phyloP scores from a whole-genome alignment of 2,888 invertebrate species.

The Platycheirus albimanus region DNA sequence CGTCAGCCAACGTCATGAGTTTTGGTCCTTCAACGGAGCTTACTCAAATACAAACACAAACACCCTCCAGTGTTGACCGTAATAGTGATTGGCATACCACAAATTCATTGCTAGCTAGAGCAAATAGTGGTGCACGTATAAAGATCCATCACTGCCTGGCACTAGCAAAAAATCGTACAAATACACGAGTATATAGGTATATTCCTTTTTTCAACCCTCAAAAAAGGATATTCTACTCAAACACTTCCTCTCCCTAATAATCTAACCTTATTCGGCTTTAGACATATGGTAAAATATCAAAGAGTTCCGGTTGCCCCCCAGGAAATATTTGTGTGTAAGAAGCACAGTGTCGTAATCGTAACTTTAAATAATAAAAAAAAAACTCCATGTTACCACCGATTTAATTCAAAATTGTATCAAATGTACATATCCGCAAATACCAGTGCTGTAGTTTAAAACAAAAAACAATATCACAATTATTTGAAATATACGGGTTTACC shows the following conservation, averaged over 20 bases:
- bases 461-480: too few relatives aligned
- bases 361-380: neutral
- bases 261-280: neutral
- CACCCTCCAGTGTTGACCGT: neutral
- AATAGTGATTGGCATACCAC: neutral
- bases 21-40: neutral
- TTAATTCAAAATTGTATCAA: slow-evolving; percentile 20
- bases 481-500: too few relatives aligned
- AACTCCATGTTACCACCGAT: slow-evolving; percentile 17
- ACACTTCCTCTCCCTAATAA: neutral
- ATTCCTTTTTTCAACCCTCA: too few relatives aligned
- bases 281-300: neutral
- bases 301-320: neutral
- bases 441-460: neutral
- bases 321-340: neutral
- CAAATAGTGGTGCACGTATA: neutral
- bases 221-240: neutral
- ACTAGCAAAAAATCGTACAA: neutral
- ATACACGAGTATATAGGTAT: too few relatives aligned
- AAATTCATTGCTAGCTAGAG: neutral
- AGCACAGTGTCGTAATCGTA: too few relatives aligned
- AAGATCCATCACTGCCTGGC: neutral
- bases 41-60: neutral
- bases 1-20: slow-evolving; percentile 8
- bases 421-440: slow-evolving; percentile 14